These are phyloP conservation scores for Dysmachus trigonus DNA, from an alignment of 2,888 invertebrate species.

Conservation along the genomic window DNA sequence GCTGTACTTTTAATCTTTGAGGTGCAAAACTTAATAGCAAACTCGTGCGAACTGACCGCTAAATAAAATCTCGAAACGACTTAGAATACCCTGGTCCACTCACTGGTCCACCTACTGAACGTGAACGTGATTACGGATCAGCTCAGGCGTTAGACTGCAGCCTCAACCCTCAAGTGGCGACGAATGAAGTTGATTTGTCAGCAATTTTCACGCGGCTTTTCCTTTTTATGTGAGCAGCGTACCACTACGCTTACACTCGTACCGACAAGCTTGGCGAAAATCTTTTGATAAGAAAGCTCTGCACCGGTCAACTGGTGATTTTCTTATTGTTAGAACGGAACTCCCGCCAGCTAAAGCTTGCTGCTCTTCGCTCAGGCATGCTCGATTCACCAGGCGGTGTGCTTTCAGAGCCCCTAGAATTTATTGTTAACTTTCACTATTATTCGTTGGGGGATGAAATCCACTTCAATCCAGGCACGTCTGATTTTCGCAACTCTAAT, in stretches of 20 bases:
- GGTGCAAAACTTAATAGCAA: background rate
- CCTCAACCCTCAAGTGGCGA: background rate
- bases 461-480: background rate
- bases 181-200: conserved; percentile 30
- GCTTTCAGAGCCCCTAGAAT: background rate
- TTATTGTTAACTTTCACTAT: background rate
- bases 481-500: background rate
- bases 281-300: conserved; percentile 32
- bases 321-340: background rate
- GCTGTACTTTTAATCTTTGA: background rate
- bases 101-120: background rate
- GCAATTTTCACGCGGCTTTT: conserved; percentile 44
- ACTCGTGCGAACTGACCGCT: background rate
- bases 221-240: conserved; percentile 42
- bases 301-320: background rate
- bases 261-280: background rate
- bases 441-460: background rate
- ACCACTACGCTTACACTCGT: background rate
- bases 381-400: background rate
- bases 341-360: background rate
- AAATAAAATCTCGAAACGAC: background rate
- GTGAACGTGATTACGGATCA: background rate
- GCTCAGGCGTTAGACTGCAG: background rate
- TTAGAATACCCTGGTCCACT: background rate
- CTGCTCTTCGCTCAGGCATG: background rate